phyloP scores from a whole-genome alignment of 2,888 invertebrate species.

The Thymelicus sylvestris region DNA sequence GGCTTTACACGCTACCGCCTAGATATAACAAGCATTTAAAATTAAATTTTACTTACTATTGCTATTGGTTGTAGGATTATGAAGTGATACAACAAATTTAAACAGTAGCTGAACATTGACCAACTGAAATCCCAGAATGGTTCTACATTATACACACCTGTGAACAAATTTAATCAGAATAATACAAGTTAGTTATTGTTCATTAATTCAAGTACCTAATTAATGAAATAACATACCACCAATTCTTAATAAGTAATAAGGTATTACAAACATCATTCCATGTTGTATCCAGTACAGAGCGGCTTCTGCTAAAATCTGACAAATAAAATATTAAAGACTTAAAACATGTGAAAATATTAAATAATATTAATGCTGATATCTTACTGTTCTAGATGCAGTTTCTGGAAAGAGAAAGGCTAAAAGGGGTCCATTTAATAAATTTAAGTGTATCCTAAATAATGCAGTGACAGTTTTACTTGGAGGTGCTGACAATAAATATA shows the following conservation, averaged over 20 bases:
- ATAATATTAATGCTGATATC: conserved; percentile 35
- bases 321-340: conserved; percentile 33
- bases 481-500: conserved; percentile 94
- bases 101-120: conserved; percentile 90
- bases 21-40: not conserved
- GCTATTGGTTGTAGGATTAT: conserved; percentile 88
- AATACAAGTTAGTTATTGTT: not conserved
- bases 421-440: conserved; percentile 96
- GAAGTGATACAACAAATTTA: conserved; percentile 94
- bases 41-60: conserved; percentile 76
- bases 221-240: conserved; percentile 86
- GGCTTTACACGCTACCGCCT: no score
- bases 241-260: conserved; percentile 94
- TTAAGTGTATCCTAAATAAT: conserved; percentile 95
- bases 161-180: conserved; percentile 52
- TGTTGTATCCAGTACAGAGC: conserved; percentile 98
- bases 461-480: conserved; percentile 92
- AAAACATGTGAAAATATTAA: conserved; percentile 8
- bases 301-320: conserved; percentile 95
- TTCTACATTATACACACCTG: conserved; percentile 94
- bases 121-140: conserved; percentile 90
- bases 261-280: conserved; percentile 96
- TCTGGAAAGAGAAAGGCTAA: conserved; percentile 97
- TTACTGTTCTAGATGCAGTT: conserved; percentile 95
- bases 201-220: not conserved